These are phyloP conservation scores for Plestiodon gilberti DNA, from an alignment of 2,113 vertebrate genomes.

Conservation along the genomic window DNA sequence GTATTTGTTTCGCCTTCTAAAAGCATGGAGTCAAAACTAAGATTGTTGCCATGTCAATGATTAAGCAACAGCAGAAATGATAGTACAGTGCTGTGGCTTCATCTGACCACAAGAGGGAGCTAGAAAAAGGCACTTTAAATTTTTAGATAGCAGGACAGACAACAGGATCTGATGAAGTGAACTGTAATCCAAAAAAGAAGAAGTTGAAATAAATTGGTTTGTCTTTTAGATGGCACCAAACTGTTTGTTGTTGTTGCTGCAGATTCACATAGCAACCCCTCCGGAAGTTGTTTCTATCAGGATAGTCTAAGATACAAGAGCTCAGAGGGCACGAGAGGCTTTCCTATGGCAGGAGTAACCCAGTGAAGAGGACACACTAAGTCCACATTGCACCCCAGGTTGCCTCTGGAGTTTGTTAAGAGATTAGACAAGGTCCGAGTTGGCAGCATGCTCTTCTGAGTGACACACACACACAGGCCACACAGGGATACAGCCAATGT, in stretches of 20 bases:
- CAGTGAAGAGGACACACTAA: background rate
- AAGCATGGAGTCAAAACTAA: background rate
- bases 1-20: too few species aligned
- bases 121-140: background rate
- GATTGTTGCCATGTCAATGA: background rate
- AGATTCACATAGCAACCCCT: too few species aligned
- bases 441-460: background rate
- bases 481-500: background rate
- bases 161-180: background rate
- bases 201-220: too few species aligned
- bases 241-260: too few species aligned
- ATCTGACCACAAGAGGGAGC: constrained; percentile 5
- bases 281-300: too few species aligned
- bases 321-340: background rate
- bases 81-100: background rate
- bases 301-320: background rate
- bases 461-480: background rate
- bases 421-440: background rate
- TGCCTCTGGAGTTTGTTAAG: background rate
- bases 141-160: background rate
- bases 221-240: too few species aligned
- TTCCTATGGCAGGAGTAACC: background rate
- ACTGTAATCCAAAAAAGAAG: background rate
- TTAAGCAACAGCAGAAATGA: background rate
- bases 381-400: background rate